These are phyloP conservation scores for Miltochrista miniata DNA, from an alignment of 2,888 invertebrate genomes.

Conservation along the genomic window DNA sequence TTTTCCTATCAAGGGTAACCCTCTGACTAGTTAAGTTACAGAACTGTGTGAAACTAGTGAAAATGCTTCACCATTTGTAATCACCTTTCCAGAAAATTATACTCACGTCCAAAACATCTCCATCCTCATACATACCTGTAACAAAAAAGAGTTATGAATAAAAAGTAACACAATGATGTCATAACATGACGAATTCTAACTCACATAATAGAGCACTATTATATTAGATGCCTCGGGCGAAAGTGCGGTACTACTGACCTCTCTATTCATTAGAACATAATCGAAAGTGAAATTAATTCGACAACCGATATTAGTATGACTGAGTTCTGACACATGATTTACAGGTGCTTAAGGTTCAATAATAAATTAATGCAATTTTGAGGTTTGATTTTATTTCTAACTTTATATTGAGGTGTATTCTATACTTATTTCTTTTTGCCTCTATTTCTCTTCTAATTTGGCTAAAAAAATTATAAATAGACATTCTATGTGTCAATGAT, in stretches of 20 bases:
- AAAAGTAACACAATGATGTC: constrained; percentile 44
- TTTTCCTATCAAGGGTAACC: no score
- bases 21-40: no score
- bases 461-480: no score
- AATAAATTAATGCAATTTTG: background rate
- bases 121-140: constrained; percentile 57
- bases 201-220: constrained; percentile 56
- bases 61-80: no score
- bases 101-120: constrained; percentile 3
- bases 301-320: constrained; percentile 61
- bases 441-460: no score
- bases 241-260: constrained; percentile 70
- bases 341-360: constrained; percentile 21
- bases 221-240: constrained; percentile 65
- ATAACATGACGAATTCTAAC: constrained; percentile 51
- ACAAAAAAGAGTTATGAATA: constrained; percentile 43
- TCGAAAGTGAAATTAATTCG: constrained; percentile 79
- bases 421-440: no score
- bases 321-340: constrained; percentile 58
- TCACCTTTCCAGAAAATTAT: background rate
- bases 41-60: no score
- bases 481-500: no score
- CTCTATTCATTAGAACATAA: constrained; percentile 74
- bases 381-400: background rate
- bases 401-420: no score